Evolutionary conservation across 1,140 invertebrate genomes (phyloP), one percentile per base, ranked within the genome.

Genomic region (Rhyacophila brunnea): DNA sequence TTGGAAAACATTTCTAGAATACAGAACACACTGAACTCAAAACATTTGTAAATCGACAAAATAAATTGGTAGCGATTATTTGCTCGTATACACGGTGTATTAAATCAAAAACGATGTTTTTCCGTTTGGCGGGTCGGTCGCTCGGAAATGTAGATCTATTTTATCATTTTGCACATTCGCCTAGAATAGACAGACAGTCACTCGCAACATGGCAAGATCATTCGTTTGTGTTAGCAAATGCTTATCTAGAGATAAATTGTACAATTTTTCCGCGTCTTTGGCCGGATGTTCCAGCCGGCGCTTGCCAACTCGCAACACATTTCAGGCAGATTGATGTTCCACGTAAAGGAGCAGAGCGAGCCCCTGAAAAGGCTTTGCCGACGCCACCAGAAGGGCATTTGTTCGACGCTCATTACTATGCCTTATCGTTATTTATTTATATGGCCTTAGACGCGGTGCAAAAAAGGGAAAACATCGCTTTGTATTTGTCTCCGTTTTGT

Each of bases 391-490:
- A 15, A 15, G 38, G 38, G 11, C 38, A 40, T 40, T 40, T 15
- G 38, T 40, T 20, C 5, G 36, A 15, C 18, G 36, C 23, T 52
- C 50, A 52, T 52, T 52, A 40, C 36, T 42, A 20, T 43, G 38
- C 19, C 38, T 52, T 40, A 52, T 52, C 36, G 34, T 52, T 42
- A 36, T 52, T 52, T 52, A 52, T 52, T 52, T 52, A 52, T 52
- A 42, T 32, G n/a, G 28, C 13, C 23, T 14, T 13, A n/a, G 2
- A 13, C 38, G 11, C 38, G 38, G 38, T 28, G 23, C 23, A 28
- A 28, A 28, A 28, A 28, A 28, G 23, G 23, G 23, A 28, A 40
- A 40, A 40, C 38, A 40, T 40, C 38, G n/a, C 38, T 15, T n/a
- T 40, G 38, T n/a, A n/a, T 40, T 15, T 40, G 38, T n/a, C 38